Evolutionary conservation across 1,140 invertebrate species (phyloP).

Genomic region (Muscidifurax raptorellus): DNA sequence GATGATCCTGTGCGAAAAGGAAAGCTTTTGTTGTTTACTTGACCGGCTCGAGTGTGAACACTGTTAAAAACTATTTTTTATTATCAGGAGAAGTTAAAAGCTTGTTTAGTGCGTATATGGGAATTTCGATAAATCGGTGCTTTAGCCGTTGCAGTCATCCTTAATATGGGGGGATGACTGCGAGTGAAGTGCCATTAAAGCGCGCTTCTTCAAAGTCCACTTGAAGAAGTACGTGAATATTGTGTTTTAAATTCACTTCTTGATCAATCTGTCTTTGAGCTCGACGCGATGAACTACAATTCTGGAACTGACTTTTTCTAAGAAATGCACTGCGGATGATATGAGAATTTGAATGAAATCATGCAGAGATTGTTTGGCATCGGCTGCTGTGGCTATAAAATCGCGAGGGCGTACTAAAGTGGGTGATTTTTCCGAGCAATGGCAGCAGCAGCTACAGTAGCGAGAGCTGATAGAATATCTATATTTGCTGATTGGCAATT

Average conservation of each 20-base stretch:
- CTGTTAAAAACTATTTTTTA: background rate
- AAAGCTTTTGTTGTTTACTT: constrained; percentile 3
- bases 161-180: background rate
- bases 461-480: constrained; percentile 4
- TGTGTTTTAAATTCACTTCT: background rate
- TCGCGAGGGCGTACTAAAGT: background rate
- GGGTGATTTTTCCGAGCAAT: background rate
- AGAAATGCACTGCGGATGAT: too few species aligned
- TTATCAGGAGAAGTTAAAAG: background rate
- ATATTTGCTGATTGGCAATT: constrained; percentile 36
- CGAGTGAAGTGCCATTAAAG: background rate
- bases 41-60: background rate
- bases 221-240: background rate
- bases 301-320: too few species aligned
- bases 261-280: background rate
- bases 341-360: background rate
- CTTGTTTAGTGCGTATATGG: background rate
- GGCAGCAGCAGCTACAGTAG: background rate
- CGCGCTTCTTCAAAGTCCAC: background rate
- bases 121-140: background rate
- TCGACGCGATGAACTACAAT: background rate
- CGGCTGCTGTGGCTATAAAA: background rate
- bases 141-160: background rate
- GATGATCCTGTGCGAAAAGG: constrained; percentile 31
- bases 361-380: background rate